These are phyloP conservation scores for Pharmacophagus antenor DNA, from an alignment of 2,888 invertebrate species.

Conservation along the genomic window DNA sequence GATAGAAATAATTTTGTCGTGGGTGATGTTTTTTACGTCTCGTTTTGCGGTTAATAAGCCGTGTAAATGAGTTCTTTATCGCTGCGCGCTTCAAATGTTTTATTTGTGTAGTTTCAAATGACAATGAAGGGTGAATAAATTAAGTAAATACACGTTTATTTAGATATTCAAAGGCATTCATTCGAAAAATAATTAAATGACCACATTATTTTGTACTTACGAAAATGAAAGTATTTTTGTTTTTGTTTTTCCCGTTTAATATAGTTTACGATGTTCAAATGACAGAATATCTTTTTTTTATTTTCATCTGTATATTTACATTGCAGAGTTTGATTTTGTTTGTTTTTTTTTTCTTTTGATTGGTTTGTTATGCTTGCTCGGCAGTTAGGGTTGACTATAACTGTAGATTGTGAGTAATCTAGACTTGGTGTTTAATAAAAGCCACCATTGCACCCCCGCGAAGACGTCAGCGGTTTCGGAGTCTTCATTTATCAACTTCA, in stretches of 20 bases:
- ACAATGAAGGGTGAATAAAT: slow-evolving; percentile 69
- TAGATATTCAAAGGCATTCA: slow-evolving; percentile 24
- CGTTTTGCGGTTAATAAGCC: slow-evolving; percentile 74
- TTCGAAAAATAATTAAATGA: slow-evolving; percentile 19
- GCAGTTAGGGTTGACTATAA: slow-evolving; percentile 4
- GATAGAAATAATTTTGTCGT: slow-evolving; percentile 40
- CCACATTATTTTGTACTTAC: slow-evolving; percentile 1
- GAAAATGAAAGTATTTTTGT: too few species aligned
- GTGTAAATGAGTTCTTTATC: slow-evolving; percentile 80
- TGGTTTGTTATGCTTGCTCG: background rate
- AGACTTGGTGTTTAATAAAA: slow-evolving; percentile 24
- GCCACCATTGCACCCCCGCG: slow-evolving; percentile 3
- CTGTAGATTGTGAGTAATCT: slow-evolving; percentile 17
- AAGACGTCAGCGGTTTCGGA: slow-evolving; percentile 24
- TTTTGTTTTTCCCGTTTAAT: too few species aligned
- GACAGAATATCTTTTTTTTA: too few species aligned
- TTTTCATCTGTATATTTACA: too few species aligned
- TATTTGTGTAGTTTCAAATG: slow-evolving; percentile 64
- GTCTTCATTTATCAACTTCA: slow-evolving; percentile 28
- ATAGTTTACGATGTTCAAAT: too few species aligned
- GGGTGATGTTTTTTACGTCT: slow-evolving; percentile 60
- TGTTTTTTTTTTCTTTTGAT: too few species aligned
- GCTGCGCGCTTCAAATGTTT: slow-evolving; percentile 63
- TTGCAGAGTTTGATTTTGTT: too few species aligned
- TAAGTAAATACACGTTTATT: slow-evolving; percentile 43